These are phyloP conservation scores for Tenrec ecaudatus DNA, from an alignment of 2,113 vertebrate genomes.

Conservation along the genomic window DNA sequence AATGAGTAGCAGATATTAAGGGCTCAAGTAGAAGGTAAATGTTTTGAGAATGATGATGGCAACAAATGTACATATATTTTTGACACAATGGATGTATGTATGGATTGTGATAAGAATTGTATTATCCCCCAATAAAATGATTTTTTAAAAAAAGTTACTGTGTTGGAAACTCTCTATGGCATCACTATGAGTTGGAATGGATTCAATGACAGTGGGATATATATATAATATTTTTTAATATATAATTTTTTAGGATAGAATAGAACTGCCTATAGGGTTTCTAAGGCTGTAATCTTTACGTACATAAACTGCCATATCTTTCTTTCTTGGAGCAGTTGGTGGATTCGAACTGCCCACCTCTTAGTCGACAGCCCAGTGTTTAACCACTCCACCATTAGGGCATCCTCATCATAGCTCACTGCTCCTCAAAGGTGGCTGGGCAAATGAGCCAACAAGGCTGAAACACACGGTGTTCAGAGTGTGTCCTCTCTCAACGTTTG, in stretches of 20 bases:
- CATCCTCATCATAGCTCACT: neutral
- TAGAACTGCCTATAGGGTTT: neutral
- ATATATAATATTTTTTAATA: no score
- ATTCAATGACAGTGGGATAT: no score
- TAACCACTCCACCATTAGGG: neutral
- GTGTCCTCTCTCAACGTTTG: neutral
- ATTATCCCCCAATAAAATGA: no score
- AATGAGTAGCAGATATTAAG: no score
- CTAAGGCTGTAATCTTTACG: neutral
- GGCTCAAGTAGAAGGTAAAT: no score
- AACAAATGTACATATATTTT: no score
- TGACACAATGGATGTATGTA: no score
- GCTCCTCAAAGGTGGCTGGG: neutral
- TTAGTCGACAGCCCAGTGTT: neutral
- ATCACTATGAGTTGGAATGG: no score
- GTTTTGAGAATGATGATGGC: no score
- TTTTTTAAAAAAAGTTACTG: no score
- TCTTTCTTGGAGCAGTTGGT: neutral
- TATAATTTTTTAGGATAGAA: neutral
- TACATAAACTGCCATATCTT: neutral
- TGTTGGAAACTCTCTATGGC: no score
- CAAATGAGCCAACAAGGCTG: neutral
- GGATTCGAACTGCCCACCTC: neutral
- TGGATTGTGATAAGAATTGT: no score
- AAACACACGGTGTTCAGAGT: accelerated